These are phyloP conservation scores for Oppia nitens DNA, from an alignment of 1,140 invertebrate species.

Conservation along the genomic window DNA sequence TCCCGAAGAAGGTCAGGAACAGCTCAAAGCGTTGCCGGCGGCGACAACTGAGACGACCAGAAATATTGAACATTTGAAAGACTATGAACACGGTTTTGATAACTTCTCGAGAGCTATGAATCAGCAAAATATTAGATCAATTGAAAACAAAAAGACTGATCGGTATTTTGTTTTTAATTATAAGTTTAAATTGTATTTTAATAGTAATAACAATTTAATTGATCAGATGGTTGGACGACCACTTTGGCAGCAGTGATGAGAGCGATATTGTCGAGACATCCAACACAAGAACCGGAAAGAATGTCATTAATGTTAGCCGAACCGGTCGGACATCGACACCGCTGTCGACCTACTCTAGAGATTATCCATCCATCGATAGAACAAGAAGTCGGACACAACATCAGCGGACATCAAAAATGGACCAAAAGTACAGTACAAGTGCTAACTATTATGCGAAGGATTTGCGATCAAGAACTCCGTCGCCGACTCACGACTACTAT, in stretches of 20 bases:
- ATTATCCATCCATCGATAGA: neutral
- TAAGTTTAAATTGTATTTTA: conserved; percentile 46
- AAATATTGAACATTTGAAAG: conserved; percentile 32
- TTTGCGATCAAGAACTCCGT: conserved; percentile 4
- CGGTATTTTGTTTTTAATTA: conserved; percentile 37
- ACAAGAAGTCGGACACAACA: neutral
- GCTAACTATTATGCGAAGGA: neutral
- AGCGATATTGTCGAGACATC: conserved; percentile 13
- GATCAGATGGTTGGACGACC: conserved; percentile 74
- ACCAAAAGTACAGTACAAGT: neutral
- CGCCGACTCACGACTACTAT: neutral
- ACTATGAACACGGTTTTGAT: conserved; percentile 44
- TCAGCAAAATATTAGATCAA: conserved; percentile 22
- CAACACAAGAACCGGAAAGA: conserved; percentile 16
- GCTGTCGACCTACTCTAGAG: neutral
- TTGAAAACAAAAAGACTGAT: neutral
- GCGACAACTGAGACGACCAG: conserved; percentile 37
- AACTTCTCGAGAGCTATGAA: conserved; percentile 51
- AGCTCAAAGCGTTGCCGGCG: conserved; percentile 27
- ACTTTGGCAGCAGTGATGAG: conserved; percentile 59
- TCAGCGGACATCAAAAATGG: neutral
- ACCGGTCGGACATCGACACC: neutral
- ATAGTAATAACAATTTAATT: conserved; percentile 69
- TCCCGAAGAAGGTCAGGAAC: conserved; percentile 39
- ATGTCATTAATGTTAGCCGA: conserved; percentile 15